A percentile compares a stretch with the other conserved stretches of the same genome.
Evolutionary conservation across 2,113 vertebrate species (phyloP).

Genomic region (Hydropotes inermis): DNA sequence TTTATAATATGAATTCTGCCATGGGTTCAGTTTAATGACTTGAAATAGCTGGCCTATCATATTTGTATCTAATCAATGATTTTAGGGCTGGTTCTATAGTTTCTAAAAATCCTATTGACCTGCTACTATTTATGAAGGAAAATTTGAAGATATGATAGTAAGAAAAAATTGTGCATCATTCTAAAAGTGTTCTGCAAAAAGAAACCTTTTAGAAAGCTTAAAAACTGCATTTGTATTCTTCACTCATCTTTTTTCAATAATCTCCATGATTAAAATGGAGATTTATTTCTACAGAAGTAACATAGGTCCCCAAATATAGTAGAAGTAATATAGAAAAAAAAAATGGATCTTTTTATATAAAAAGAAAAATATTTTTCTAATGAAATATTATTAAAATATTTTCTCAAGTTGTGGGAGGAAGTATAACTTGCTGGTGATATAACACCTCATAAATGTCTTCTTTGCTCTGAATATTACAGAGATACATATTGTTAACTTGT

Average conservation of each 20-base stretch:
- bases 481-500: not conserved
- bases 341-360: not conserved
- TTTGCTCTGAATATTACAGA: not conserved
- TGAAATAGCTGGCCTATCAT: not conserved
- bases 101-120: not conserved
- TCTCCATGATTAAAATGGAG: constrained; percentile 10
- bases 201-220: not conserved
- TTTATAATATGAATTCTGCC: not conserved
- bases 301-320: not conserved
- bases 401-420: not conserved
- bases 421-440: not conserved
- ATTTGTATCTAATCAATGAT: not conserved
- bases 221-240: not conserved
- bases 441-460: not conserved
- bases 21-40: not conserved
- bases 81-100: not conserved
- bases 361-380: not conserved
- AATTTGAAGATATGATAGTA: not conserved
- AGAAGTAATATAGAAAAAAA: not conserved
- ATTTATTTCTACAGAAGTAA: constrained; percentile 1
- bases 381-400: constrained; percentile 38
- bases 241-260: not conserved
- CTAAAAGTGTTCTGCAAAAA: not conserved
- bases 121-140: not conserved
- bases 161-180: not conserved